A percentile compares a stretch with the other conserved stretches of the same genome.
Evolutionary conservation across 2,113 vertebrate species (phyloP).

Genomic region (Otus sunia): DNA sequence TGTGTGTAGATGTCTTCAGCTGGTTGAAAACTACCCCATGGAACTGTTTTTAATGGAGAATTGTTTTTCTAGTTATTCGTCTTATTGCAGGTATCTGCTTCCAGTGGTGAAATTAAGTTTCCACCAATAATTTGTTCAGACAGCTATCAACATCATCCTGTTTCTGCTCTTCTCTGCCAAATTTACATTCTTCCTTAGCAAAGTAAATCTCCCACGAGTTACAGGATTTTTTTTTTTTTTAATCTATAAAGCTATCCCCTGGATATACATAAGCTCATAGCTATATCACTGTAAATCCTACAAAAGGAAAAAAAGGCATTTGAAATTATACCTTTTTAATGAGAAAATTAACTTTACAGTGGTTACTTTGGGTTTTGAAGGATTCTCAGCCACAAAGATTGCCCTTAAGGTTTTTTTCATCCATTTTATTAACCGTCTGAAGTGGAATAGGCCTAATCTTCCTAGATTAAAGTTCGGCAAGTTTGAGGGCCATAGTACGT

Average conservation of each 20-base stretch:
- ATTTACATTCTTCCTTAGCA: background rate
- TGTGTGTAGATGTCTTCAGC: background rate
- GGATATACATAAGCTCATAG: background rate
- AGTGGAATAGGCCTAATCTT: background rate
- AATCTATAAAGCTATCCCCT: background rate
- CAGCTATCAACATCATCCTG: conserved; percentile 2
- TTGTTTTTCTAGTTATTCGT: background rate
- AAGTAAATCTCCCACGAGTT: conserved; percentile 7
- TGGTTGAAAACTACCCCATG: background rate
- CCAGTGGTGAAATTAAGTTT: conserved; percentile 31
- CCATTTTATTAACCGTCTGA: background rate
- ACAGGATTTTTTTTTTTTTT: background rate
- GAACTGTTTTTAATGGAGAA: conserved; percentile 10
- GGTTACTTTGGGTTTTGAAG: background rate
- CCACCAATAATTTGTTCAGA: background rate
- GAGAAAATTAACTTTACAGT: conserved; percentile 13
- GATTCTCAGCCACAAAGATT: background rate
- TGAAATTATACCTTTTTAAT: conserved; percentile 25
- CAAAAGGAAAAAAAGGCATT: background rate
- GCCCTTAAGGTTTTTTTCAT: background rate
- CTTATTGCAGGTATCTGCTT: background rate
- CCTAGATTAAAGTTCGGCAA: background rate
- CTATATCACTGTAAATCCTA: background rate
- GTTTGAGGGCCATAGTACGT: background rate
- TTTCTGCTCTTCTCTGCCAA: background rate